These are phyloP conservation scores for Aplocera efformata DNA, from an alignment of 2,888 invertebrate species.

Conservation along the genomic window DNA sequence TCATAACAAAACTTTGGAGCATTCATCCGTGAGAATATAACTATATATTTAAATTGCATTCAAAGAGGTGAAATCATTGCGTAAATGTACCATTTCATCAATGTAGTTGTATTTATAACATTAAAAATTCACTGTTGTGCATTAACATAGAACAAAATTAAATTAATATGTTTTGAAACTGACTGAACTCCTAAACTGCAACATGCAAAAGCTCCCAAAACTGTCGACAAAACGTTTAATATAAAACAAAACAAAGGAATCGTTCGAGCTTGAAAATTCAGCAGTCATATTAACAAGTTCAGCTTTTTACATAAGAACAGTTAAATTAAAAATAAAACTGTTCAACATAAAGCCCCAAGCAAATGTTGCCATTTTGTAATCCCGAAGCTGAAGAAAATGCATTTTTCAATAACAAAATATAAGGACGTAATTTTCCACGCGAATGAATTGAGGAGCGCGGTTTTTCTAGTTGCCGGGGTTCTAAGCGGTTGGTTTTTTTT, in stretches of 20 bases:
- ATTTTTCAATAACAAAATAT: constrained; percentile 13
- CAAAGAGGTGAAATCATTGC: too few species aligned
- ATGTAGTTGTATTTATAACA: too few species aligned
- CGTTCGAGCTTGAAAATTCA: constrained; percentile 8
- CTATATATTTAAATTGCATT: too few species aligned
- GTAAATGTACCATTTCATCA: too few species aligned
- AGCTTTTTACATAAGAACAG: too few species aligned
- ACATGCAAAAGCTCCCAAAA: neutral
- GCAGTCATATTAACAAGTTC: constrained; percentile 5
- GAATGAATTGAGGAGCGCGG: constrained; percentile 54
- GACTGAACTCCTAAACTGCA: too few species aligned
- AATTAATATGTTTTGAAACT: too few species aligned
- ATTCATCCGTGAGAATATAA: too few species aligned
- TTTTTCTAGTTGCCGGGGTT: constrained; percentile 52
- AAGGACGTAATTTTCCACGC: constrained; percentile 57
- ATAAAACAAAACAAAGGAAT: constrained; percentile 8
- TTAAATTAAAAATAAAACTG: too few species aligned
- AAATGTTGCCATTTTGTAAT: constrained; percentile 10
- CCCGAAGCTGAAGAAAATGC: constrained; percentile 1
- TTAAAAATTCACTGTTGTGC: too few species aligned
- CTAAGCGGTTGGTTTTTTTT: constrained; percentile 57
- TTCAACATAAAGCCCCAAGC: constrained; percentile 2
- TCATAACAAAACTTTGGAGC: too few species aligned
- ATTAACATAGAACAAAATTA: too few species aligned
- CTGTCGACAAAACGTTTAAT: neutral